These are phyloP conservation scores for Acromyrmex echinatior DNA, from an alignment of 1,140 invertebrate genomes.

Conservation along the genomic window DNA sequence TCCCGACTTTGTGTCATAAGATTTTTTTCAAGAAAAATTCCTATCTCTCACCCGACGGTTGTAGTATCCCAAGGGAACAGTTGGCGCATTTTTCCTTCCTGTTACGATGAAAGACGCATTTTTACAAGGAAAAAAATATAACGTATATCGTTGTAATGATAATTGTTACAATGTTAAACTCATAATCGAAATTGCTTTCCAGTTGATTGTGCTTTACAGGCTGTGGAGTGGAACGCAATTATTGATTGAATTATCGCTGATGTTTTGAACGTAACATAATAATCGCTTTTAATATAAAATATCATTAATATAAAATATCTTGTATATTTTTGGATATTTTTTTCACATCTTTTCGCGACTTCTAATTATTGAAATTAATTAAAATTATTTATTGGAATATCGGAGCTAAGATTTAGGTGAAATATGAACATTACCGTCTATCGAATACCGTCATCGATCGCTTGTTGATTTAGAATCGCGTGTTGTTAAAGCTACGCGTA, in stretches of 20 bases:
- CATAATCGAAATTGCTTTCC: slow-evolving; percentile 25
- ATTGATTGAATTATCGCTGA: background rate
- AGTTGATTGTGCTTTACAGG: slow-evolving; percentile 18
- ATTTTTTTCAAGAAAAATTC: slow-evolving; percentile 67
- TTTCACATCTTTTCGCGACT: background rate
- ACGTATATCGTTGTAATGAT: slow-evolving; percentile 7
- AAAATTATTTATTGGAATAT: background rate
- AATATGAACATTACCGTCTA: background rate
- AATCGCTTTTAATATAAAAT: background rate
- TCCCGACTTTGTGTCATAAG: slow-evolving; percentile 59
- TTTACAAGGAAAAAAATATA: background rate
- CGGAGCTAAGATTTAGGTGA: background rate
- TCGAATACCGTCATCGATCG: background rate
- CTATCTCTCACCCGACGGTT: slow-evolving; percentile 41
- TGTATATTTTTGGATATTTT: background rate
- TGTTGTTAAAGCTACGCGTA: background rate
- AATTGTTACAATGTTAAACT: background rate
- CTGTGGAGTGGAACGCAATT: slow-evolving; percentile 24
- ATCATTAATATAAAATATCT: background rate
- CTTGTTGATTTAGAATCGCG: background rate
- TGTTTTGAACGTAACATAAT: background rate
- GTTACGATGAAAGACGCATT: slow-evolving; percentile 1
- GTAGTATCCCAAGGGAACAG: slow-evolving; percentile 34
- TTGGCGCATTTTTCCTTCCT: slow-evolving; percentile 23
- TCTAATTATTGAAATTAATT: background rate